A percentile compares a stretch with the other conserved stretches of the same genome.
phyloP scores from a whole-genome alignment of 2,797 vertebrate species.

The Cirrhinus molitorella region DNA sequence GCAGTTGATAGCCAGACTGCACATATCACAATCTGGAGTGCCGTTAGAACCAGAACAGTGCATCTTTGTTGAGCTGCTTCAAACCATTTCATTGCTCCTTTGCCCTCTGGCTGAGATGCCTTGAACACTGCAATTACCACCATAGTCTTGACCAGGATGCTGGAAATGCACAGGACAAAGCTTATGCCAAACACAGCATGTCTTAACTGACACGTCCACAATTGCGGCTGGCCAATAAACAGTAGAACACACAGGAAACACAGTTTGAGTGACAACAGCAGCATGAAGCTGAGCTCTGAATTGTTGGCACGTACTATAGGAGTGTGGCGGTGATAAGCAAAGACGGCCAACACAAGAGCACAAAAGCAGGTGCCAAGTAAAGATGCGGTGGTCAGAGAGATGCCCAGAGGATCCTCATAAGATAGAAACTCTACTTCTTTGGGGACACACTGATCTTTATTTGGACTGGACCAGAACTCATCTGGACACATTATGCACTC shows the following conservation, averaged over 20 bases:
- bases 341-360: constrained; percentile 22
- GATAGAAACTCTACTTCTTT: constrained; percentile 60
- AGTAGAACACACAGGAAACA: constrained; percentile 27
- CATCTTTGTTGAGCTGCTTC: constrained; percentile 58
- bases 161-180: constrained; percentile 53
- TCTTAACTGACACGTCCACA: constrained; percentile 42
- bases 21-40: too few species aligned
- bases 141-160: constrained; percentile 56
- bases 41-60: too few species aligned
- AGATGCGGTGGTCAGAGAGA: constrained; percentile 48
- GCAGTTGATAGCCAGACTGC: too few species aligned
- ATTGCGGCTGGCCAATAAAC: constrained; percentile 54
- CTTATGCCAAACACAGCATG: constrained; percentile 63
- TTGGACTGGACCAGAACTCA: constrained; percentile 53
- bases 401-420: constrained; percentile 54
- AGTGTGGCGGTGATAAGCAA: constrained; percentile 54
- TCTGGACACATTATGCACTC: constrained; percentile 46
- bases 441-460: constrained; percentile 39
- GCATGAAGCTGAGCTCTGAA: constrained; percentile 77
- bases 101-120: constrained; percentile 51
- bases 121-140: constrained; percentile 66
- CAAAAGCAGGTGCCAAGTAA: constrained; percentile 46
- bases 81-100: constrained; percentile 69
- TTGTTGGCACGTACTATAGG: constrained; percentile 78
- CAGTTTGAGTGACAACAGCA: constrained; percentile 73